Evolutionary conservation across 2,113 vertebrate genomes (phyloP).

Genomic region (Corvus hawaiiensis): DNA sequence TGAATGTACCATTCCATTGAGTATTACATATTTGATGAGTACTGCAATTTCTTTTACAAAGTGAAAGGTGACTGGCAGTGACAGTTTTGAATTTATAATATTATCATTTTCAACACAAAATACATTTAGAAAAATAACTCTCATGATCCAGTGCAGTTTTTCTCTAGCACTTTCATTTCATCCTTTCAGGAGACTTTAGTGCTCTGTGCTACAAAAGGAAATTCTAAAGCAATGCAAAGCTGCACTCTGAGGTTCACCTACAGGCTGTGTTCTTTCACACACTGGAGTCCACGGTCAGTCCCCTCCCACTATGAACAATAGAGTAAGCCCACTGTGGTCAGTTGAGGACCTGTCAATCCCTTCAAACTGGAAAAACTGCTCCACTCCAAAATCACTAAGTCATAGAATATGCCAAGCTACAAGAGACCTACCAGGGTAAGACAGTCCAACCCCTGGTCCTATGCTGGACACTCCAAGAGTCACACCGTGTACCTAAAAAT

Average conservation of each 20-base stretch:
- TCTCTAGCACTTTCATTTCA: neutral
- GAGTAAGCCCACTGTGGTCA: neutral
- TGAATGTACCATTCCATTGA: neutral
- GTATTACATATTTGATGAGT: neutral
- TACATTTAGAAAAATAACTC: neutral
- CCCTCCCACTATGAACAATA: neutral
- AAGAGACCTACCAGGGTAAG: neutral
- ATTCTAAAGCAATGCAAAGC: neutral
- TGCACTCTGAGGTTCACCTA: neutral
- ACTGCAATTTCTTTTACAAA: neutral
- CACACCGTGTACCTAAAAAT: neutral
- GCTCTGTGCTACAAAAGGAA: neutral
- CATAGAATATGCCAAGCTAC: fast-evolving
- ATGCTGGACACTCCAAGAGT: neutral
- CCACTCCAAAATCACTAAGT: neutral
- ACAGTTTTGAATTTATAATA: neutral
- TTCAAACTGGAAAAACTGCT: neutral
- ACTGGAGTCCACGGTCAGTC: fast-evolving
- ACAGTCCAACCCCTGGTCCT: too few species aligned
- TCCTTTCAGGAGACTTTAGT: neutral
- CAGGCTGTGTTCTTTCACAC: neutral
- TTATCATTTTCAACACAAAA: neutral
- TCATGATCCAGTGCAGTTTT: neutral
- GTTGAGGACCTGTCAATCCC: neutral
- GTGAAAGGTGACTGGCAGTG: neutral